Evolutionary conservation across 2,113 vertebrate species (phyloP).

Genomic region (Bubo bubo): DNA sequence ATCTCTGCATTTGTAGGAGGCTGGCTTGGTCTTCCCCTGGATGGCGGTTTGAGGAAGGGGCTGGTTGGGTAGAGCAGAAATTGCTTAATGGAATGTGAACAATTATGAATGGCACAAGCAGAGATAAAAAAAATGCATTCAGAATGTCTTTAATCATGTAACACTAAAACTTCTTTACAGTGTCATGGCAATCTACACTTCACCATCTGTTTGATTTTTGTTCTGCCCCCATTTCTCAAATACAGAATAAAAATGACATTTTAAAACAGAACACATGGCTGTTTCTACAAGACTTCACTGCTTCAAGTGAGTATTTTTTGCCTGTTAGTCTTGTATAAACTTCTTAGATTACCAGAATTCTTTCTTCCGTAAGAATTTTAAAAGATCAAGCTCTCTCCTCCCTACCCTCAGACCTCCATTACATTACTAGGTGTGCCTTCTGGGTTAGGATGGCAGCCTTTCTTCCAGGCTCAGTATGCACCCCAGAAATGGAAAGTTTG

Average conservation of each 20-base stretch:
- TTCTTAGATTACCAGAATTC: background rate
- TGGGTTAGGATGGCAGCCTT: background rate
- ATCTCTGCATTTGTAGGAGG: background rate
- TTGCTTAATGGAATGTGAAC: background rate
- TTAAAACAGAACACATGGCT: slow-evolving; percentile 45
- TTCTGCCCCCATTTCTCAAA: slow-evolving; percentile 38
- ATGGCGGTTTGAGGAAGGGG: background rate
- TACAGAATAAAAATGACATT: slow-evolving; percentile 32
- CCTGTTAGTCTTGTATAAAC: slow-evolving; percentile 24
- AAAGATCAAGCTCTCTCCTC: background rate
- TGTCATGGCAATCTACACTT: slow-evolving; percentile 42
- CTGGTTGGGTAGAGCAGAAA: background rate
- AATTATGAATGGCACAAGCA: slow-evolving; percentile 43
- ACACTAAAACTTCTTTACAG: slow-evolving; percentile 58
- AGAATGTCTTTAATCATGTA: slow-evolving; percentile 69
- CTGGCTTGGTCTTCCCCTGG: background rate
- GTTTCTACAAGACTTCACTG: slow-evolving; percentile 23
- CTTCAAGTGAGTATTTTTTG: slow-evolving; percentile 24
- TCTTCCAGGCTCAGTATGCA: background rate
- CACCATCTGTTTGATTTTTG: slow-evolving; percentile 33
- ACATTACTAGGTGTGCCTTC: background rate
- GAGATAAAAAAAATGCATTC: slow-evolving; percentile 31
- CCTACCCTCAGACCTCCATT: background rate
- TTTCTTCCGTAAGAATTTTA: background rate
- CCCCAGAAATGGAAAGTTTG: background rate